phyloP scores from a whole-genome alignment of 2,888 invertebrate genomes.

The Pseudococcus viburni region DNA sequence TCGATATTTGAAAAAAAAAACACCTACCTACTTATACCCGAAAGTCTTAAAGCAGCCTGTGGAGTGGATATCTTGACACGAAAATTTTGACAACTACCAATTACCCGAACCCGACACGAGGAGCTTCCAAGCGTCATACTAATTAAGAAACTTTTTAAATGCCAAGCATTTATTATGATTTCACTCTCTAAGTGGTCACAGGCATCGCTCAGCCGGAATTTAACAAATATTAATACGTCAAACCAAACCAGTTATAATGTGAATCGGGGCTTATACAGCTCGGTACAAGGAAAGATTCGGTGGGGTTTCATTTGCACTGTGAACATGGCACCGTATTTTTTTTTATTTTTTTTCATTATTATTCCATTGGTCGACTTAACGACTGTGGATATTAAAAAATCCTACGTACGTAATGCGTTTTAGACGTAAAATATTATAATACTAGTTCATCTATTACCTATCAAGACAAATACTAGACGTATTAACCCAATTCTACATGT shows the following conservation, averaged over 20 bases:
- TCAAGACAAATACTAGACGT: slow-evolving; percentile 33
- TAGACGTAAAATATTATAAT: slow-evolving; percentile 29
- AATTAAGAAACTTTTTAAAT: slow-evolving; percentile 37
- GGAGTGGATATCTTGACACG: slow-evolving; percentile 12
- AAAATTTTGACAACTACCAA: slow-evolving; percentile 44
- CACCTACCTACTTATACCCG: not conserved
- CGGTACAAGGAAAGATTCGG: not conserved
- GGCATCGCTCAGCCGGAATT: slow-evolving; percentile 19
- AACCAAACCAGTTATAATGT: slow-evolving; percentile 38
- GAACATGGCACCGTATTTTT: not conserved
- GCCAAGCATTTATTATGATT: slow-evolving; percentile 23
- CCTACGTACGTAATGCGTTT: slow-evolving; percentile 6
- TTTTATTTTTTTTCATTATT: not conserved
- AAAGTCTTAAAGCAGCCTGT: not conserved
- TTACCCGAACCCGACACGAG: slow-evolving; percentile 12
- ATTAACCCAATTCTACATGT: slow-evolving; percentile 44
- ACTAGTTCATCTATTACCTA: slow-evolving; percentile 45
- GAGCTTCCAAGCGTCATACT: slow-evolving; percentile 38
- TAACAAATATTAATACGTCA: slow-evolving; percentile 41
- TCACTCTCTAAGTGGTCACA: slow-evolving; percentile 29
- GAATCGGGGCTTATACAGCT: slow-evolving; percentile 9
- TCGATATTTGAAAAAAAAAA: not conserved
- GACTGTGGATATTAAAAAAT: slow-evolving; percentile 24
- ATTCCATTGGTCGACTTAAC: slow-evolving; percentile 13
- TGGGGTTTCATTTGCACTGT: not conserved